Evolutionary conservation across 2,797 vertebrate species (phyloP).

Genomic region (Apodemus agrarius): DNA sequence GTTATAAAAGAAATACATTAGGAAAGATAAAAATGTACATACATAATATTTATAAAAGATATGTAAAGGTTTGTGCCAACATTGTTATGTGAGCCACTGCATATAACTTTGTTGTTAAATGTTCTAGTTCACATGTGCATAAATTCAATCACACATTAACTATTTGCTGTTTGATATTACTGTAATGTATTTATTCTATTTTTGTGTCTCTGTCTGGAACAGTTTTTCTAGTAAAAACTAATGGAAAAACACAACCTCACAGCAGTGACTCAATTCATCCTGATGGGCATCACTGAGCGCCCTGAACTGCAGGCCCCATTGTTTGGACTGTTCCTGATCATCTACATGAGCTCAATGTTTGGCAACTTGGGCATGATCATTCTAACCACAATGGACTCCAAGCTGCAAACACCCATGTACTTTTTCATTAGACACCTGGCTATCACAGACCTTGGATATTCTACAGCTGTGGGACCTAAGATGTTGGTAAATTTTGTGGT

Average conservation of each 20-base stretch:
- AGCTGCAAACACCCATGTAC: constrained; percentile 45
- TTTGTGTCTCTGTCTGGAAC: background rate
- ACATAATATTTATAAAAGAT: background rate
- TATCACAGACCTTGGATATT: constrained; percentile 55
- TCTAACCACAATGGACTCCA: constrained; percentile 21
- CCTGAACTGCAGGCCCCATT: constrained; percentile 14
- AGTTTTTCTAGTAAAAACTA: background rate
- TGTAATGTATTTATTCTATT: background rate
- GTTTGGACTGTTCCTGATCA: constrained; percentile 3
- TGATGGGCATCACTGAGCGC: background rate
- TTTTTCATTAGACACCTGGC: constrained; percentile 57
- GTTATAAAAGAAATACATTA: background rate
- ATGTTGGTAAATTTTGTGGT: constrained; percentile 62
- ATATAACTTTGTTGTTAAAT: background rate
- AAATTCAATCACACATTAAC: background rate
- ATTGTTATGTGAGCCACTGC: background rate
- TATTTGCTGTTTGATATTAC: background rate
- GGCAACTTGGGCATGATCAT: constrained; percentile 47
- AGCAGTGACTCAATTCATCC: background rate
- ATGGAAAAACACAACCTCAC: constrained; percentile 1
- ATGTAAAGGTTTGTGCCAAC: background rate
- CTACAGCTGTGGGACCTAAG: constrained; percentile 45
- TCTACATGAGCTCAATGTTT: background rate
- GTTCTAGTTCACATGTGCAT: background rate
- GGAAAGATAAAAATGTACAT: background rate